Evolutionary conservation across 2,888 invertebrate species (phyloP).

Genomic region (Hecatera dysodea): DNA sequence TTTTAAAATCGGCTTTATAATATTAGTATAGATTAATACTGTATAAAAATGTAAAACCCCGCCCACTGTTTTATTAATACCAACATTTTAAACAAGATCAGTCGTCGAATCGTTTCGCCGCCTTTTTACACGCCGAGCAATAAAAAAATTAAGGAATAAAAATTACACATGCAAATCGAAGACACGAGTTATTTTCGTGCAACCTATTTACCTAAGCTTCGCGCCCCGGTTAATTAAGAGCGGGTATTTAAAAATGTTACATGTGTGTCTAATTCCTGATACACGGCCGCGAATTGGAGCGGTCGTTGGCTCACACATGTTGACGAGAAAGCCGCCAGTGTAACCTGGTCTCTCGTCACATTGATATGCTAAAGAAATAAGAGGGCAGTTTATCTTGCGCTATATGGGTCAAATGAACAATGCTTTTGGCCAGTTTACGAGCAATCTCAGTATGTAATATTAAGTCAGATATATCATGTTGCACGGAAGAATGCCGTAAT

Average conservation of each 20-base stretch:
- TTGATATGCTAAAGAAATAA: slow-evolving; percentile 57
- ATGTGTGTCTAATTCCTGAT: slow-evolving; percentile 72
- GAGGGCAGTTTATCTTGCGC: slow-evolving; percentile 52
- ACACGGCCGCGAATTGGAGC: slow-evolving; percentile 71
- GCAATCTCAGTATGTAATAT: slow-evolving; percentile 56
- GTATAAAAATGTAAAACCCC: slow-evolving; percentile 21
- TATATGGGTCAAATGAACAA: slow-evolving; percentile 63
- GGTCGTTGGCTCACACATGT: slow-evolving; percentile 73
- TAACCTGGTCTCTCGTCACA: slow-evolving; percentile 57
- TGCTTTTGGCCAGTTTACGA: slow-evolving; percentile 58
- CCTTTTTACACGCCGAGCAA: slow-evolving; percentile 49
- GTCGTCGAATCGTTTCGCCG: slow-evolving; percentile 44
- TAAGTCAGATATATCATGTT: slow-evolving; percentile 64
- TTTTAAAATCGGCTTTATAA: too few relatives aligned
- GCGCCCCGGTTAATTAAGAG: slow-evolving; percentile 72
- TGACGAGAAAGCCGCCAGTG: slow-evolving; percentile 56
- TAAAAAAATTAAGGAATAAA: slow-evolving; percentile 48
- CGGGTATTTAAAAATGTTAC: slow-evolving; percentile 75
- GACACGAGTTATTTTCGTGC: slow-evolving; percentile 69
- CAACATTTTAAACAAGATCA: slow-evolving; percentile 51
- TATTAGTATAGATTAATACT: too few relatives aligned
- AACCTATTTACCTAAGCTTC: slow-evolving; percentile 75
- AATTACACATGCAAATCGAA: slow-evolving; percentile 52
- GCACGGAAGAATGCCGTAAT: slow-evolving; percentile 51
- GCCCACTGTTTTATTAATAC: slow-evolving; percentile 39